Conservation (phyloP, 2,888 invertebrate species). For the Agonopterix heracliana region DNA sequence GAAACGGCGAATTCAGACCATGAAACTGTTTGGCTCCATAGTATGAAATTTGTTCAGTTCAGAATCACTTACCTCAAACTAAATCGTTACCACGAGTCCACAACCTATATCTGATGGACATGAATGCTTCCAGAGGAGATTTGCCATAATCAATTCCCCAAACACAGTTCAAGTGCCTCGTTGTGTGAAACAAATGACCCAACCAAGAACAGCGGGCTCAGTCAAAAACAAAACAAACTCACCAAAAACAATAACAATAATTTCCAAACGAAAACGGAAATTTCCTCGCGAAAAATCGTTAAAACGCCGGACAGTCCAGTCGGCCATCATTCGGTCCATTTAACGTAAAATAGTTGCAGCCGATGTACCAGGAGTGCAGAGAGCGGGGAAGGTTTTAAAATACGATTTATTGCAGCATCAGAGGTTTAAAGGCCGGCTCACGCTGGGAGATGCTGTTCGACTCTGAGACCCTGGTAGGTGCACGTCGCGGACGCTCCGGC, state of each 20-base stretch:
- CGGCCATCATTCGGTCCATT: conserved; percentile 64
- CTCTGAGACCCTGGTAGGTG: conserved; percentile 30
- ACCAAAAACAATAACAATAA: conserved; percentile 56
- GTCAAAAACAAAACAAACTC: background rate
- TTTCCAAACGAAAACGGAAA: conserved; percentile 51
- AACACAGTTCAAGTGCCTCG: too few relatives aligned
- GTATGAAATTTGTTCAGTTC: too few relatives aligned
- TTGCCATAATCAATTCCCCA: too few relatives aligned
- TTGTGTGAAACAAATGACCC: too few relatives aligned
- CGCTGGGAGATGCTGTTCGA: conserved; percentile 34
- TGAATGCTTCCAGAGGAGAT: too few relatives aligned
- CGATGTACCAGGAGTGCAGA: conserved; percentile 24
- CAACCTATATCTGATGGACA: too few relatives aligned
- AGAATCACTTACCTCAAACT: too few relatives aligned
- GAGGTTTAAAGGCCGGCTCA: conserved; percentile 32
- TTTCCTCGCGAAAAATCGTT: conserved; percentile 56
- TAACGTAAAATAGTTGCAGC: conserved; percentile 64
- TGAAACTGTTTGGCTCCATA: too few relatives aligned
- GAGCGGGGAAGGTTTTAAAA: conserved; percentile 39
- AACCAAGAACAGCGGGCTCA: too few relatives aligned
- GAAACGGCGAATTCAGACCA: too few relatives aligned
- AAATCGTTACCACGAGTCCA: too few relatives aligned
- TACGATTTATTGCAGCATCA: conserved; percentile 51
- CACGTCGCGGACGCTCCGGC: conserved; percentile 34
- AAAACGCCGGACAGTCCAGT: conserved; percentile 47